Evolutionary conservation across 2,888 invertebrate genomes (phyloP).

Genomic region (Cantharis nigra): DNA sequence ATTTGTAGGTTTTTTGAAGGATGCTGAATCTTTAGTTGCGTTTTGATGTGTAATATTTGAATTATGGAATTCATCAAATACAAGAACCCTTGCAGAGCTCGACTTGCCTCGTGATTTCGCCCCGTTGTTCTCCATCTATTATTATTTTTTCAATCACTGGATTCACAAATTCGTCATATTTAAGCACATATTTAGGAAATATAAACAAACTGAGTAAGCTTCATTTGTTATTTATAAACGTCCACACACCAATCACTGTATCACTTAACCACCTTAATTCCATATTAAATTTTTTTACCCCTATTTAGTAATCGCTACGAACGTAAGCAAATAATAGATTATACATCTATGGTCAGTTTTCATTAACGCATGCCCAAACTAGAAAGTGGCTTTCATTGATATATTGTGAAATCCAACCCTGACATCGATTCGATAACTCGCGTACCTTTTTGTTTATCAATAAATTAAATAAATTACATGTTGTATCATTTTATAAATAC

Average conservation of each 20-base stretch:
- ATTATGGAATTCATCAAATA: slow-evolving; percentile 70
- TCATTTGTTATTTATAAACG: neutral
- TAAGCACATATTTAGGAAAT: neutral
- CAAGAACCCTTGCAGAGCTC: slow-evolving; percentile 75
- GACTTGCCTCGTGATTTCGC: slow-evolving; percentile 52
- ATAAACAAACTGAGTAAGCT: neutral
- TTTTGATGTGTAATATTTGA: slow-evolving; percentile 44
- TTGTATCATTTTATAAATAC: neutral
- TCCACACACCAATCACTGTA: neutral
- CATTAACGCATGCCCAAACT: slow-evolving; percentile 29
- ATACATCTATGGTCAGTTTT: slow-evolving; percentile 19
- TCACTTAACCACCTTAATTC: slow-evolving; percentile 14
- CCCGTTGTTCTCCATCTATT: slow-evolving; percentile 51
- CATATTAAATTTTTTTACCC: slow-evolving; percentile 19
- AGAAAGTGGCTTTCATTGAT: slow-evolving; percentile 31
- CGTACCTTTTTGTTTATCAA: slow-evolving; percentile 7
- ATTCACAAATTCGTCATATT: neutral
- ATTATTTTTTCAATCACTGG: neutral
- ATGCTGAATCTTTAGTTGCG: slow-evolving; percentile 33
- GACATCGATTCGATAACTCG: slow-evolving; percentile 24
- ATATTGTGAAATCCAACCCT: slow-evolving; percentile 31
- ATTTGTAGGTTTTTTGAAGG: slow-evolving; percentile 34
- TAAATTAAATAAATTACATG: neutral
- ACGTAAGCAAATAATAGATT: slow-evolving; percentile 25
- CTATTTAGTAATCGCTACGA: slow-evolving; percentile 12